A percentile compares a stretch with the other conserved stretches of the same genome.
phyloP scores from a whole-genome alignment of 2,888 invertebrate species.

The Podabrus alpinus region DNA sequence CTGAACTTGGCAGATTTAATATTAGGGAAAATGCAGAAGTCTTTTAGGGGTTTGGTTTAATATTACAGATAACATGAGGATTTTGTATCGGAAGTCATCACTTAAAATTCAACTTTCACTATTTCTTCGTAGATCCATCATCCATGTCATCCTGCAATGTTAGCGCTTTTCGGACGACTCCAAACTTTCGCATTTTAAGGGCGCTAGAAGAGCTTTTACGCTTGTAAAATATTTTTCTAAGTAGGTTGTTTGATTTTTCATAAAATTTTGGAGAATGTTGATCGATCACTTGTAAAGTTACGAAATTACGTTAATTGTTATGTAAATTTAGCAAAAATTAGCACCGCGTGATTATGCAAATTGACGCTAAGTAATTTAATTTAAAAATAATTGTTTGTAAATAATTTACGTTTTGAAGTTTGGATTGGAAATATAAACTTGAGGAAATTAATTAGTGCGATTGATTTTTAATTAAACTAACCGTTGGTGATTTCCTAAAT shows the following conservation, averaged over 20 bases:
- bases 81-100: neutral
- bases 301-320: neutral
- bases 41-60: neutral
- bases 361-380: neutral
- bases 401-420: neutral
- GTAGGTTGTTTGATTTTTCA: neutral
- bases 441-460: neutral
- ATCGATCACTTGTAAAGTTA: neutral
- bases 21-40: neutral
- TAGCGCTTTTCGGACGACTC: neutral
- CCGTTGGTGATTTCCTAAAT: neutral
- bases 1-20: neutral
- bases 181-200: neutral
- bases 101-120: neutral
- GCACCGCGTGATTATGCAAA: neutral
- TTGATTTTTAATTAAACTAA: neutral
- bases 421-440: neutral
- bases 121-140: neutral
- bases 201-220: neutral
- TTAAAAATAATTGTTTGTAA: neutral
- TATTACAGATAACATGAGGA: neutral
- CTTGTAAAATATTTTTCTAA: neutral
- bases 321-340: neutral
- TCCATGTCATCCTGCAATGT: neutral
- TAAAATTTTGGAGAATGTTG: neutral